Evolutionary conservation across 1,140 invertebrate species (phyloP), one percentile per base, ranked within the genome.

Genomic region (Polypedilum pembai): DNA sequence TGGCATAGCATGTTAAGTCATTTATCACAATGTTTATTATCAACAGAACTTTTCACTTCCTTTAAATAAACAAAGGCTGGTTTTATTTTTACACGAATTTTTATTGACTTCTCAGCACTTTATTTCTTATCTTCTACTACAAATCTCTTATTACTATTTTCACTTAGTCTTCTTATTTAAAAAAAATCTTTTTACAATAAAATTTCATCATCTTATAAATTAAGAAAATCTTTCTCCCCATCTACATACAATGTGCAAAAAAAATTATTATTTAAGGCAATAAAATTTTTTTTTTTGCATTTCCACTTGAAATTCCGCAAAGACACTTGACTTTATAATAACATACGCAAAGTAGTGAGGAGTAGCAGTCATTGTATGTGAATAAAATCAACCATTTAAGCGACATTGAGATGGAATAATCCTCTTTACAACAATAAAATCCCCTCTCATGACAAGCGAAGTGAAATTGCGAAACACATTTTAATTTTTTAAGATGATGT

Each of bases 401-500:
- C 17, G 65, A 69, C 65, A 69, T 69, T 69, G 65, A 69, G 65
- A 69, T 69, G 65, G 17, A 69, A 69, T 69, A 69, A 69, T 69
- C 65, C 65, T 21, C 65, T 69, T 69, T 69, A 21, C 65, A 69
- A 69, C 65, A 69, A 69, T 69, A n/a, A 69, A 69, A 69, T 18
- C 17, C 65, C 20, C 65, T 69, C 65, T 18, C 17, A 18, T n/a
- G 17, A 8, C 8, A 69, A 8, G 17, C 15, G 15, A 18, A 69
- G 65, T 21, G 20, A 69, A 69, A 69, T 69, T 69, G 65, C 65
- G 65, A 69, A 69, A 20, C 65, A 69, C 20, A 69, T 69, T 69
- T 69, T 69, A 69, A 69, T 69, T 69, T 69, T 56, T 69, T 69
- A 69, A 69, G 65, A 69, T 69, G 65, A 20, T 69, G 65, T 69